Evolutionary conservation across 2,888 invertebrate genomes (phyloP), one percentile per base, ranked within the genome.

Genomic region (Dryadula phaetusa): DNA sequence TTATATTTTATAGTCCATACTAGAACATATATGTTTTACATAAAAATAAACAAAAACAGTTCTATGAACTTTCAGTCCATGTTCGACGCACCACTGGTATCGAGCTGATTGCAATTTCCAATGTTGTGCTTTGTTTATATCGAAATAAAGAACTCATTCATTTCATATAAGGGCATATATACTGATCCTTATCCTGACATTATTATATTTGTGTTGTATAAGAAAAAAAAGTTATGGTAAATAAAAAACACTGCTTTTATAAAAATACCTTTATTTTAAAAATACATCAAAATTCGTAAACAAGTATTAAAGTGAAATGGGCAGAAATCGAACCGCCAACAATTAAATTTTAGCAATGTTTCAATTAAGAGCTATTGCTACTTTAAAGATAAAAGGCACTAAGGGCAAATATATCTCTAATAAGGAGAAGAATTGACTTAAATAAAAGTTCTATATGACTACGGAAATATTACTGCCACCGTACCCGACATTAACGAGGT

Each of bases 381-480:
- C 28, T 49, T 56, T 8, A 61, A 63, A 46, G 37, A 47, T 34
- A 64, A 63, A 53, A 66, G 68, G 66, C 68, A 62, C 44, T 61
- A 60, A 42, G 53, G 49, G 56, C 46, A 68, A 68, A 70, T 64
- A 47, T 47, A 6, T 22, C 7, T 61, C 56, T 60, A 49, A 22
- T 54, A 46, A 52, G 40, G 47, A 53, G 46, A 37, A 53, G 20
- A 47, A 64, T 62, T 34, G 42, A 62, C 52, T 65, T 34, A 14
- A 60, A 62, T 12, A 69, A 66, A 37, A 54, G 63, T 44, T 74
- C 69, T 66, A 58, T 66, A 64, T n/a, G 64, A 61, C 63, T 66
- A 65, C 68, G 72, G 68, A 72, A 70, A 70, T 70, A 68, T 73
- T 72, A 65, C 62, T 58, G 62, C 72, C 71, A 72, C 70, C 44